These are phyloP conservation scores for Tonatia bakeri DNA, from an alignment of 2,113 vertebrate species.

Conservation along the genomic window DNA sequence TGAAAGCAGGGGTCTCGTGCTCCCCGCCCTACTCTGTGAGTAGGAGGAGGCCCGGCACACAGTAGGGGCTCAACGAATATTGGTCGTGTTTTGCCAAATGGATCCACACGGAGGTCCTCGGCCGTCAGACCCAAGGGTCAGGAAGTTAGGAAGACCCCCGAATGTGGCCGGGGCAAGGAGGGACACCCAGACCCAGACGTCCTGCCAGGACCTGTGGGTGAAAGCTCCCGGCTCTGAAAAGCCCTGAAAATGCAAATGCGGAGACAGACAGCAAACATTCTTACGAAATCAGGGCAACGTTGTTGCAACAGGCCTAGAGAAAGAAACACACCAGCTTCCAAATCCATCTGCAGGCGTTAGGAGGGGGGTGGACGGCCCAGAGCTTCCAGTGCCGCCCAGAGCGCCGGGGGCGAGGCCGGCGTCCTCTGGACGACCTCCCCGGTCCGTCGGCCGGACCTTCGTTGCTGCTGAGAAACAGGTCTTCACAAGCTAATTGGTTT, in stretches of 20 bases:
- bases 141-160: no score
- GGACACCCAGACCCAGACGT: neutral
- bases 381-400: no score
- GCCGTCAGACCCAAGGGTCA: no score
- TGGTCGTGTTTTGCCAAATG: neutral
- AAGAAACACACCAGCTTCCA: neutral
- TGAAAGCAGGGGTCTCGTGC: neutral
- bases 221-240: neutral
- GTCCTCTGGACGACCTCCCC: neutral
- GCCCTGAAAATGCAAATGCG: neutral
- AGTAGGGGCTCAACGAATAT: no score
- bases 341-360: neutral
- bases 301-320: neutral
- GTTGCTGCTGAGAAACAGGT: neutral
- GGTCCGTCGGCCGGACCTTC: neutral
- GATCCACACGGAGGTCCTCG: no score
- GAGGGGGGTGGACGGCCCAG: neutral
- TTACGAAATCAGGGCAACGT: neutral
- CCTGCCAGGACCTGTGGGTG: neutral
- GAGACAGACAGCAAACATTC: neutral
- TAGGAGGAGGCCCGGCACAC: no score
- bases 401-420: accelerated
- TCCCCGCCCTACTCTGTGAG: neutral
- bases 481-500: neutral
- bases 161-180: neutral